Evolutionary conservation across 2,888 invertebrate species (phyloP).

Genomic region (Anthophora plumipes): DNA sequence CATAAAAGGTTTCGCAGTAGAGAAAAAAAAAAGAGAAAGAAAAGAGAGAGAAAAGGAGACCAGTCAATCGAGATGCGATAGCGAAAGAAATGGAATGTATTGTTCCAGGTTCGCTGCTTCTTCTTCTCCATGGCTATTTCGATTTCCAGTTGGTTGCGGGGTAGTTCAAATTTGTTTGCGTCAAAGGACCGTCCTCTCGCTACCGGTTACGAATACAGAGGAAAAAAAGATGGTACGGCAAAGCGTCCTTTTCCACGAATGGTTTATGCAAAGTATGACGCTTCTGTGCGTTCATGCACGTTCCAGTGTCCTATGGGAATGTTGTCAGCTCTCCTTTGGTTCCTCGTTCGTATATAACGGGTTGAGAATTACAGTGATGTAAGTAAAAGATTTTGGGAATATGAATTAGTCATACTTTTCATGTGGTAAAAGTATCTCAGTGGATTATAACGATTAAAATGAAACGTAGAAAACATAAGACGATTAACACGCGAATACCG

Average conservation of each 20-base stretch:
- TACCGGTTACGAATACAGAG: not conserved
- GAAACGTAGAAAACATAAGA: no score
- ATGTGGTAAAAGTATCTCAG: no score
- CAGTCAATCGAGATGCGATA: slow-evolving; percentile 23
- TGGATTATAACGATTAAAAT: no score
- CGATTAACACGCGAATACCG: no score
- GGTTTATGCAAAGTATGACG: slow-evolving; percentile 17
- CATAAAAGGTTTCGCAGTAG: slow-evolving; percentile 39
- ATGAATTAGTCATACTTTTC: no score
- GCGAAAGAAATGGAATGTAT: slow-evolving; percentile 35
- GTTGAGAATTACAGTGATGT: no score
- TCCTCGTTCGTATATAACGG: not conserved
- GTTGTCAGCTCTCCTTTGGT: not conserved
- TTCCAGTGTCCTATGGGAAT: not conserved
- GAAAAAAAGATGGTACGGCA: not conserved
- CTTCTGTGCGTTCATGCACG: not conserved
- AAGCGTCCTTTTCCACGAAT: not conserved
- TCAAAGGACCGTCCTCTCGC: not conserved
- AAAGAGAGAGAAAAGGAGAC: slow-evolving; percentile 8
- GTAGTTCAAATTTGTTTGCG: slow-evolving; percentile 20
- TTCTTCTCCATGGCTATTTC: not conserved
- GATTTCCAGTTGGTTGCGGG: slow-evolving; percentile 6
- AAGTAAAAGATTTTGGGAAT: no score
- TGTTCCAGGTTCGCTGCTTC: slow-evolving; percentile 1
- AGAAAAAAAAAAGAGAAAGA: no score